Evolutionary conservation across 2,888 invertebrate genomes (phyloP).

Genomic region (Noctua comes): DNA sequence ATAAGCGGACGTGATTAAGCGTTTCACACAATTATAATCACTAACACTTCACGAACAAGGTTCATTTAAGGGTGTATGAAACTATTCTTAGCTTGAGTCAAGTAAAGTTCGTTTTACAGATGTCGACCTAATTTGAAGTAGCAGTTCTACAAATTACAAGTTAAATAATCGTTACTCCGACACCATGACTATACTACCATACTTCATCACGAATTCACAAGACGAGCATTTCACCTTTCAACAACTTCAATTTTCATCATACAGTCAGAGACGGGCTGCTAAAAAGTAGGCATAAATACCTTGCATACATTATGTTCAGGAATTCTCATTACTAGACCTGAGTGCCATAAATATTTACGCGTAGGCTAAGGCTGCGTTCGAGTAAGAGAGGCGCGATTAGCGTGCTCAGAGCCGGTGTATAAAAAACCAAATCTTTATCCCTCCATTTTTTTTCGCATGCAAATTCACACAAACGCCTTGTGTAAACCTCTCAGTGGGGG

Average conservation of each 20-base stretch:
- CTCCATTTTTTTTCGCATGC: neutral
- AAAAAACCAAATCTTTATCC: neutral
- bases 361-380: conserved; percentile 67
- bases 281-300: conserved; percentile 51
- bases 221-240: conserved; percentile 6
- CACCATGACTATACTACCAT: neutral
- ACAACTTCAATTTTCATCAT: conserved; percentile 18
- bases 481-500: neutral
- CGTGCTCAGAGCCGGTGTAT: neutral
- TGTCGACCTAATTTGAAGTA: neutral
- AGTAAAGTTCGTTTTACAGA: neutral
- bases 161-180: neutral
- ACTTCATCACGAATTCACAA: neutral
- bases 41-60: neutral
- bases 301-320: conserved; percentile 52
- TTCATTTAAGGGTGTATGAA: neutral
- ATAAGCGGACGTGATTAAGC: no score
- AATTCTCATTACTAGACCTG: conserved; percentile 59
- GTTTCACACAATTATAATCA: neutral
- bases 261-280: conserved; percentile 14
- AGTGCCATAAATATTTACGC: conserved; percentile 70
- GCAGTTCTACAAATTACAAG: neutral
- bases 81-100: neutral
- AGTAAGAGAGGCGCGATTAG: conserved; percentile 2
- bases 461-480: neutral